Conservation (phyloP, 2,797 vertebrate species). For the Ibycter americanus region DNA sequence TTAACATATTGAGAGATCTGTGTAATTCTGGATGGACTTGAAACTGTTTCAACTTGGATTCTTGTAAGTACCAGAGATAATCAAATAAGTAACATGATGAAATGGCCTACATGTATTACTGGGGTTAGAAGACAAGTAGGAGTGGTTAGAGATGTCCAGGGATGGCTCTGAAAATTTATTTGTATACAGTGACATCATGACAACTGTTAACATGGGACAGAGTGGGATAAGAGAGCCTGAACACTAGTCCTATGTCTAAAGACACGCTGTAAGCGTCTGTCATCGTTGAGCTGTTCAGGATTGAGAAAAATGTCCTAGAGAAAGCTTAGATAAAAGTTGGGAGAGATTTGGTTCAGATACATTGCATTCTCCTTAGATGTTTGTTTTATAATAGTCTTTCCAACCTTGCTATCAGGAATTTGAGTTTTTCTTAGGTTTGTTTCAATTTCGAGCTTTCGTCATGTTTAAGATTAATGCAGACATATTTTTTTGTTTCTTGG, state of each 20-base stretch:
- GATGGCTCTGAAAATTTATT: not conserved
- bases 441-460: not conserved
- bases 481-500: not conserved
- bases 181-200: not conserved
- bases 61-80: not conserved
- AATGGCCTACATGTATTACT: rapidly evolving
- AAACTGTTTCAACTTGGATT: not conserved
- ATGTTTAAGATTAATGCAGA: not conserved
- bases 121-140: not conserved
- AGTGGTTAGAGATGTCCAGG: not conserved
- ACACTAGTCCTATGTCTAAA: not conserved
- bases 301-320: not conserved
- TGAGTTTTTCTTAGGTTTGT: not conserved
- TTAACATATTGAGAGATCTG: not conserved
- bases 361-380: not conserved
- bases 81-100: not conserved
- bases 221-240: not conserved
- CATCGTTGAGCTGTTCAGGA: not conserved
- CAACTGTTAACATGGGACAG: not conserved
- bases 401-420: not conserved
- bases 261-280: not conserved
- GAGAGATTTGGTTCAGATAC: not conserved
- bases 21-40: not conserved
- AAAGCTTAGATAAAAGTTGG: not conserved
- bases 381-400: not conserved